These are phyloP conservation scores for Camponotus pennsylvanicus DNA, from an alignment of 1,140 invertebrate species.

Conservation along the genomic window DNA sequence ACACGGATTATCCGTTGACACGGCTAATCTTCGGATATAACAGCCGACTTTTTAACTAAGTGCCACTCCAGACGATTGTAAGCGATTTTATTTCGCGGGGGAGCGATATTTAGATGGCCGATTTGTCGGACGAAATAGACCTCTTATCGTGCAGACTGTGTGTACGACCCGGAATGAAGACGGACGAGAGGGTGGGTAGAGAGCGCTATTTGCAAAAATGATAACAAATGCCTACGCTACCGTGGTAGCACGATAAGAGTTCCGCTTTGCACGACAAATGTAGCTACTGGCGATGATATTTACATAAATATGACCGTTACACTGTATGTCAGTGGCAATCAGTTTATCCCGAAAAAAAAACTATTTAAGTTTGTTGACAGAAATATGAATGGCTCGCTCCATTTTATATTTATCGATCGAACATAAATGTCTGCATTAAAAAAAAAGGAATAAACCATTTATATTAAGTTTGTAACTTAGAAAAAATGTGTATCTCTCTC, in stretches of 20 bases:
- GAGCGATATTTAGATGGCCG: slow-evolving; percentile 18
- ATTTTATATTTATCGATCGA: slow-evolving; percentile 8
- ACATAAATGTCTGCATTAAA: background rate
- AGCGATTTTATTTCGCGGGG: slow-evolving; percentile 29
- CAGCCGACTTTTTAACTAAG: slow-evolving; percentile 12
- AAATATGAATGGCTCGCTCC: background rate
- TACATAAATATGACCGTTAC: slow-evolving; percentile 44
- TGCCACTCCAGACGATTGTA: background rate
- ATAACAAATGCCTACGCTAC: slow-evolving; percentile 45
- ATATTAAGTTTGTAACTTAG: background rate
- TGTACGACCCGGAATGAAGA: slow-evolving; percentile 49
- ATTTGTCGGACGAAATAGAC: slow-evolving; percentile 53
- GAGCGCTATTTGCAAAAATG: slow-evolving; percentile 56
- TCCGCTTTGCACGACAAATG: slow-evolving; percentile 44
- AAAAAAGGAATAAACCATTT: no score
- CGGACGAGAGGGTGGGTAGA: slow-evolving; percentile 28
- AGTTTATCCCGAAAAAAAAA: slow-evolving; percentile 12
- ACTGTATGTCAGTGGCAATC: background rate
- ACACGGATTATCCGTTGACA: slow-evolving; percentile 18
- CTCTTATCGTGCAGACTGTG: slow-evolving; percentile 51
- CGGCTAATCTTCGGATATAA: slow-evolving; percentile 21
- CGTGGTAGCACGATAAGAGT: slow-evolving; percentile 50
- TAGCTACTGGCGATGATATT: slow-evolving; percentile 42
- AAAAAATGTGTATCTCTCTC: background rate
- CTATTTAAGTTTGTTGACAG: background rate